phyloP scores from a whole-genome alignment of 1,140 invertebrate genomes.

The Neodiprion virginianus region DNA sequence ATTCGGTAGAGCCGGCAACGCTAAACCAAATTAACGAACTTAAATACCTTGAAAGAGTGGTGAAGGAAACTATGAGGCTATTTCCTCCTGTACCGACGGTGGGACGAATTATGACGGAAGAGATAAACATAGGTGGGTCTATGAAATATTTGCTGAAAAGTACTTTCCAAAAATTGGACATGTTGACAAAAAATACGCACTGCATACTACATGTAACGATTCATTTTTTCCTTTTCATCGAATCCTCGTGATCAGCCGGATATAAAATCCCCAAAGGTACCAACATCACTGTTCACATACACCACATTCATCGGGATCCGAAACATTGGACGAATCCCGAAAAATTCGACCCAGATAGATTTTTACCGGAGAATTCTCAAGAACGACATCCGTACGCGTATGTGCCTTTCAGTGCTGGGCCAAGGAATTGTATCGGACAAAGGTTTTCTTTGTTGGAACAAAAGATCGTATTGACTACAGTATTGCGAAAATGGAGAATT shows the following conservation, averaged over 20 bases:
- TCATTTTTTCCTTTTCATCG: background rate
- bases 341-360: slow-evolving; percentile 78
- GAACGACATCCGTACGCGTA: slow-evolving; percentile 64
- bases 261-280: slow-evolving; percentile 50
- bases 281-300: slow-evolving; percentile 60
- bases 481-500: slow-evolving; percentile 66
- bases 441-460: slow-evolving; percentile 66
- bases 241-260: background rate
- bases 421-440: slow-evolving; percentile 69
- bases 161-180: background rate
- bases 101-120: slow-evolving; percentile 53
- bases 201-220: background rate
- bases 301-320: slow-evolving; percentile 71
- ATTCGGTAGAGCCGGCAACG: slow-evolving; percentile 43
- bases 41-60: slow-evolving; percentile 69
- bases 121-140: slow-evolving; percentile 48
- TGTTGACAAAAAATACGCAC: background rate
- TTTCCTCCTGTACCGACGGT: slow-evolving; percentile 72
- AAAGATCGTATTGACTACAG: slow-evolving; percentile 59
- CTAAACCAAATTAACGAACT: slow-evolving; percentile 61
- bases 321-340: slow-evolving; percentile 68
- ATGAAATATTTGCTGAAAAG: no score
- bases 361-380: slow-evolving; percentile 67
- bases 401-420: slow-evolving; percentile 67
- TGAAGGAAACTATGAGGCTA: slow-evolving; percentile 68